Percentiles rank a stretch among this genome's conserved stretches.
These are phyloP conservation scores for Phenacoccus solenopsis DNA, from an alignment of 1,140 invertebrate species.

Conservation along the genomic window DNA sequence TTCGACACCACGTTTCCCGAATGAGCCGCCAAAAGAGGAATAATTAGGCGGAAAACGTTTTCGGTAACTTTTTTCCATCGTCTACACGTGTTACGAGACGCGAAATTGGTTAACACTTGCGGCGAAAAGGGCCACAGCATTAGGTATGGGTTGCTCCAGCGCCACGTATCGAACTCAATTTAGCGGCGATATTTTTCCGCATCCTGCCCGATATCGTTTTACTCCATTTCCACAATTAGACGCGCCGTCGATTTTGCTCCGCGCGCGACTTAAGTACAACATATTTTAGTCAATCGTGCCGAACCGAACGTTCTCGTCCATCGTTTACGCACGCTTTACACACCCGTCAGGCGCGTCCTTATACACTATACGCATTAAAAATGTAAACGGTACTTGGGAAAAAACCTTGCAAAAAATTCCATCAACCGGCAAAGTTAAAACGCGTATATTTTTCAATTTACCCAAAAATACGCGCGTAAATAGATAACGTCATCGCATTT, in stretches of 20 bases:
- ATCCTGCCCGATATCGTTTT: too few relatives aligned
- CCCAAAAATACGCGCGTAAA: not conserved
- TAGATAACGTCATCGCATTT: not conserved
- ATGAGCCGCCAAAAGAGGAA: not conserved
- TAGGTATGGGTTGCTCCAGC: not conserved
- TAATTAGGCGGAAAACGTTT: not conserved
- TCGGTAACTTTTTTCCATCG: not conserved
- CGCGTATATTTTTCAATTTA: not conserved
- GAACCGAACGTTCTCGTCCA: not conserved
- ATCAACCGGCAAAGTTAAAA: not conserved
- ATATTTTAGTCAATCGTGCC: conserved; percentile 1
- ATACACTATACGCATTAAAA: not conserved
- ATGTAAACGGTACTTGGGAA: not conserved
- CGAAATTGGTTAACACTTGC: not conserved
- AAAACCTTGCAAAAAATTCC: not conserved
- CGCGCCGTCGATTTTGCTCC: not conserved
- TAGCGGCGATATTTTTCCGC: not conserved
- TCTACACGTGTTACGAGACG: not conserved
- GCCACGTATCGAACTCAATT: not conserved
- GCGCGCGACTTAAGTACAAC: not conserved
- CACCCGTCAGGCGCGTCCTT: not conserved
- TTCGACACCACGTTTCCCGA: not conserved
- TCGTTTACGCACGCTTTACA: not conserved
- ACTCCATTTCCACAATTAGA: not conserved
- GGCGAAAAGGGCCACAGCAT: not conserved